Percentiles rank a stretch among this genome's conserved stretches.
phyloP scores from a whole-genome alignment of 2,113 vertebrate genomes.

The Illadopsis cleaveri region DNA sequence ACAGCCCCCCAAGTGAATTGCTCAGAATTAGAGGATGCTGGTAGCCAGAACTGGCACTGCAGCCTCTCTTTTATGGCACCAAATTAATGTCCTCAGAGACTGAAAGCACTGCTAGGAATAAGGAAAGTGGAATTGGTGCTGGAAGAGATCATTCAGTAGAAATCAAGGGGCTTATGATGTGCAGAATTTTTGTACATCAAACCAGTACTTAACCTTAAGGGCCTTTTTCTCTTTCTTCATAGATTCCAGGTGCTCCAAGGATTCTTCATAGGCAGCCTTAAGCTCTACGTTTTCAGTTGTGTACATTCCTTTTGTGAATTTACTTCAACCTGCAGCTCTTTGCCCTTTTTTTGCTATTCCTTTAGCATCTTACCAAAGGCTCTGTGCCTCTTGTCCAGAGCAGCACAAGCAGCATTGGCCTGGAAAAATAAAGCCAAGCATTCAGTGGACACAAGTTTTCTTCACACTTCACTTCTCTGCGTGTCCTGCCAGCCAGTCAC shows the following conservation, averaged over 20 bases:
- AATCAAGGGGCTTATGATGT: not conserved
- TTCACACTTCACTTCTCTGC: not conserved
- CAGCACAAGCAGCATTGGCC: slow-evolving; percentile 72
- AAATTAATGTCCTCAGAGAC: not conserved
- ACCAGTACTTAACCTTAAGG: slow-evolving; percentile 60
- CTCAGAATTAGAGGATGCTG: not conserved
- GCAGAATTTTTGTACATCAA: not conserved
- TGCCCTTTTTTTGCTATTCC: slow-evolving; percentile 74
- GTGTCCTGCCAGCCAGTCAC: not conserved
- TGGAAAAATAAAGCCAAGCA: slow-evolving; percentile 27
- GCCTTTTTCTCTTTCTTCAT: slow-evolving; percentile 73
- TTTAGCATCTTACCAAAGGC: slow-evolving; percentile 75
- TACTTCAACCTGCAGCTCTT: slow-evolving; percentile 74
- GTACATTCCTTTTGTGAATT: slow-evolving; percentile 75
- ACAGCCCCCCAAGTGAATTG: not conserved
- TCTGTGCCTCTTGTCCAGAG: slow-evolving; percentile 77
- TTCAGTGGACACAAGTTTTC: slow-evolving; percentile 8
- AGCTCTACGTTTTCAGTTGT: slow-evolving; percentile 77
- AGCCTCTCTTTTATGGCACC: not conserved
- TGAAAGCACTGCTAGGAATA: not conserved
- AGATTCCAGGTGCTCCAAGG: slow-evolving; percentile 67
- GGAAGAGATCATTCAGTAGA: not conserved
- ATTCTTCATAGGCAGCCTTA: slow-evolving; percentile 69
- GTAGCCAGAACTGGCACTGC: not conserved
- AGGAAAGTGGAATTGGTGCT: not conserved